These are phyloP conservation scores for Micoletzkya japonica DNA, from an alignment of 2,888 invertebrate genomes.

Conservation along the genomic window DNA sequence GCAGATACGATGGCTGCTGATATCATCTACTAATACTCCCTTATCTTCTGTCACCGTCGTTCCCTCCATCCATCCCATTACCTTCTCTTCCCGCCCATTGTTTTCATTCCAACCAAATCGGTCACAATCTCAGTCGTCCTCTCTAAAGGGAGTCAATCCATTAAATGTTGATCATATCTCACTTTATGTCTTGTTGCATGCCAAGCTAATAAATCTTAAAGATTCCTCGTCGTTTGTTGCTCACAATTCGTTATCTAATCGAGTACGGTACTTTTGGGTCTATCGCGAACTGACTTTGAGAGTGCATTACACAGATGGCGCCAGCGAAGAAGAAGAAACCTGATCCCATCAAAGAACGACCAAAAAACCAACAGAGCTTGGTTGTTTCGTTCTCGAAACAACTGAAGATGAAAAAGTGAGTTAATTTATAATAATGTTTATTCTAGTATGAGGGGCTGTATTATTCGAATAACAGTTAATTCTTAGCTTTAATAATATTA, in stretches of 20 bases:
- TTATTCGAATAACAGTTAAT: not conserved
- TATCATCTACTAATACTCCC: slow-evolving; percentile 15
- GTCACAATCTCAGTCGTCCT: too few species aligned
- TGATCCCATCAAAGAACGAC: not conserved
- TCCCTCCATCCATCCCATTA: too few species aligned
- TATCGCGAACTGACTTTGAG: not conserved
- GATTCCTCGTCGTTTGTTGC: too few species aligned
- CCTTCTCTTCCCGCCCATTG: too few species aligned
- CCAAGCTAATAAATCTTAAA: too few species aligned
- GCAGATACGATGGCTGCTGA: slow-evolving; percentile 40
- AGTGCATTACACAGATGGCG: not conserved
- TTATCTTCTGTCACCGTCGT: too few species aligned
- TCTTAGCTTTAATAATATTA: not conserved
- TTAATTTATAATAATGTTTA: not conserved
- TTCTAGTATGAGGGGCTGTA: too few species aligned
- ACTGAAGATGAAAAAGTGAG: slow-evolving; percentile 9
- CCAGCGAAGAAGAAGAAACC: not conserved
- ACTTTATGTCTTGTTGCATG: too few species aligned
- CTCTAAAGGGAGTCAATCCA: too few species aligned
- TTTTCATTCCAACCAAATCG: too few species aligned
- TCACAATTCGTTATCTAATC: too few species aligned
- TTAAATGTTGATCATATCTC: too few species aligned
- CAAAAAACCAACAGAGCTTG: slow-evolving; percentile 1
- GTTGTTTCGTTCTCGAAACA: slow-evolving; percentile 11
- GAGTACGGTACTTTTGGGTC: not conserved